Percentiles rank a stretch among this genome's conserved stretches.
These are phyloP conservation scores for Pheosia tremula DNA, from an alignment of 2,888 invertebrate genomes.

Conservation along the genomic window DNA sequence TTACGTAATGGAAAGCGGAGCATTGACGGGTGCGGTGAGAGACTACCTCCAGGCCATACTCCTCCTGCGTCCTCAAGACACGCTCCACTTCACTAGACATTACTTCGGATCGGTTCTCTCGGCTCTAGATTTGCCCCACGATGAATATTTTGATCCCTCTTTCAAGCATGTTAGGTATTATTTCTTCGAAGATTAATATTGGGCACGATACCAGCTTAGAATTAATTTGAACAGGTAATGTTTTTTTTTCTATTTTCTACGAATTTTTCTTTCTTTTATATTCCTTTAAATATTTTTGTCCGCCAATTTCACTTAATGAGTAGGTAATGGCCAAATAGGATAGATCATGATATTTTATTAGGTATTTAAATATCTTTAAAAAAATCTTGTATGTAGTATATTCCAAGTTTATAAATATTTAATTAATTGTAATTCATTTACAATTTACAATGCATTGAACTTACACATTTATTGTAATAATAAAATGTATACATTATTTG, in stretches of 20 bases:
- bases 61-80: conserved; percentile 82
- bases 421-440: too few relatives aligned
- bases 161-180: conserved; percentile 72
- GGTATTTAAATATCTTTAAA: too few relatives aligned
- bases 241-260: too few relatives aligned
- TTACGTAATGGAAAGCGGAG: conserved; percentile 84
- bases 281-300: not conserved
- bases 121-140: conserved; percentile 75
- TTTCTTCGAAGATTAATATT: conserved; percentile 68
- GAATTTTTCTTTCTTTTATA: not conserved
- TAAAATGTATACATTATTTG: not conserved
- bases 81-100: conserved; percentile 82
- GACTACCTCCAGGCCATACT: conserved; percentile 86
- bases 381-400: too few relatives aligned
- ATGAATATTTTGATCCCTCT: conserved; percentile 75
- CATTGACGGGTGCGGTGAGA: conserved; percentile 81
- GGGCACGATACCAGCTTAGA: not conserved
- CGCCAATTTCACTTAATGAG: not conserved
- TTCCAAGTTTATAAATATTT: too few relatives aligned
- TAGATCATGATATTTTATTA: too few relatives aligned
- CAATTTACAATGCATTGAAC: too few relatives aligned
- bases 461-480: too few relatives aligned
- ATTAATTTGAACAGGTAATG: not conserved
- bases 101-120: conserved; percentile 81
- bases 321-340: too few relatives aligned